Conservation (phyloP, 2,113 vertebrate species). For the Anoura caudifer region DNA sequence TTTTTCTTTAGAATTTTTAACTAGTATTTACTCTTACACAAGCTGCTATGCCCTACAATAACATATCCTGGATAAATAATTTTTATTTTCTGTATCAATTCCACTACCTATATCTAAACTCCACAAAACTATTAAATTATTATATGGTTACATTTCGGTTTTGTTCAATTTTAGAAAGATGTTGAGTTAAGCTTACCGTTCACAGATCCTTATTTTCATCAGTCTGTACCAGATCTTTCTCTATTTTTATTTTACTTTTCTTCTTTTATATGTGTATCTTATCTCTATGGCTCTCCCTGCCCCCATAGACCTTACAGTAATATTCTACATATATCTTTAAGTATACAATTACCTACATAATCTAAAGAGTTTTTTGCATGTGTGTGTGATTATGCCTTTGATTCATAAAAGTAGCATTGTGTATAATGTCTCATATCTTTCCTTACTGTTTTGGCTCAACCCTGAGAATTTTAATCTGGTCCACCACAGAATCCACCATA, state of each 20-base stretch:
- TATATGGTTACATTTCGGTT: slow-evolving; percentile 2
- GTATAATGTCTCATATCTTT: not conserved
- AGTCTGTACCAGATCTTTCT: not conserved
- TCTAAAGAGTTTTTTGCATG: not conserved
- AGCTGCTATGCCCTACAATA: not conserved
- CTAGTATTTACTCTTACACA: not conserved
- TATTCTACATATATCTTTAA: not conserved
- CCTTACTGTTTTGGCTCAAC: not conserved
- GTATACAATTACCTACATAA: not conserved
- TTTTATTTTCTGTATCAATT: not conserved
- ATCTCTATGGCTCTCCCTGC: not conserved
- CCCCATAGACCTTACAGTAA: not conserved
- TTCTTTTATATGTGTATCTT: not conserved
- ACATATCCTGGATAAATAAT: not conserved
- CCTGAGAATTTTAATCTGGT: not conserved
- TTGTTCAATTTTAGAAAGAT: not conserved
- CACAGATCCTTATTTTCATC: not conserved
- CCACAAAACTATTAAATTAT: not conserved
- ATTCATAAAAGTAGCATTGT: not conserved
- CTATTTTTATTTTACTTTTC: not conserved
- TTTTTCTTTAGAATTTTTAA: not conserved
- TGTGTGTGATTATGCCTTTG: not conserved
- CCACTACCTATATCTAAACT: not conserved
- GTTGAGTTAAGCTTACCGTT: not conserved
- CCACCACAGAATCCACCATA: not conserved